Percentiles rank a stretch among this genome's conserved stretches.
Evolutionary conservation across 2,888 invertebrate species (phyloP).

Genomic region (Margaritifera margaritifera): DNA sequence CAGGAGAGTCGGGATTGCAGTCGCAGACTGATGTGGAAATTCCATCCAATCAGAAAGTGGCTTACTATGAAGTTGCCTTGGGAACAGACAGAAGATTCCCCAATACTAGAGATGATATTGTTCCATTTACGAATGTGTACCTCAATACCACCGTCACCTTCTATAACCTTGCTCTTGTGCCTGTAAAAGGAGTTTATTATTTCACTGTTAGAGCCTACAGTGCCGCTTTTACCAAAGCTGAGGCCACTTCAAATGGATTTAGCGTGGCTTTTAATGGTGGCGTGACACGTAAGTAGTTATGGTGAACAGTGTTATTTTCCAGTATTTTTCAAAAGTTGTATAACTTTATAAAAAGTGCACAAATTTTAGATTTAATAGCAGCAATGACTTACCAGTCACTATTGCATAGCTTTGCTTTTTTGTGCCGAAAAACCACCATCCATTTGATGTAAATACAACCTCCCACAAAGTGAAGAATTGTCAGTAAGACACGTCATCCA

Average conservation of each 20-base stretch:
- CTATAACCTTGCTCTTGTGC: constrained; percentile 42
- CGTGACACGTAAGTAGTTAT: constrained; percentile 29
- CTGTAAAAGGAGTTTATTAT: constrained; percentile 46
- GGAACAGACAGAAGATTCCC: constrained; percentile 55
- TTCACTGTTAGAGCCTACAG: constrained; percentile 55
- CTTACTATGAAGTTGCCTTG: constrained; percentile 50
- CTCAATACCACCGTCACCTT: constrained; percentile 50
- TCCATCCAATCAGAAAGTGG: constrained; percentile 40
- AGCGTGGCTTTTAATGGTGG: constrained; percentile 47
- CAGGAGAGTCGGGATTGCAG: too few species aligned
- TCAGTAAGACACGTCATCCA: too few species aligned
- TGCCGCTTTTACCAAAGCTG: constrained; percentile 38
- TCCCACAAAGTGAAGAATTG: too few species aligned
- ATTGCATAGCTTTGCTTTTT: too few species aligned
- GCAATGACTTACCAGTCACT: too few species aligned
- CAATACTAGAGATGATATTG: constrained; percentile 48
- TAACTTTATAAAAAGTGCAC: too few species aligned
- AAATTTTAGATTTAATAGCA: too few species aligned
- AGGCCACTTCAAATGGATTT: constrained; percentile 54
- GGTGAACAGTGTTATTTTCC: too few species aligned
- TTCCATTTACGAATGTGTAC: constrained; percentile 51
- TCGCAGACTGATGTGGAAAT: constrained; percentile 2
- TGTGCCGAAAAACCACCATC: too few species aligned
- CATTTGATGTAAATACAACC: too few species aligned
- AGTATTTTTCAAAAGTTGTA: too few species aligned